Base-by-base conservation (phyloP, 1,140 invertebrate genomes). In the Steinernema feltiae region DNA sequence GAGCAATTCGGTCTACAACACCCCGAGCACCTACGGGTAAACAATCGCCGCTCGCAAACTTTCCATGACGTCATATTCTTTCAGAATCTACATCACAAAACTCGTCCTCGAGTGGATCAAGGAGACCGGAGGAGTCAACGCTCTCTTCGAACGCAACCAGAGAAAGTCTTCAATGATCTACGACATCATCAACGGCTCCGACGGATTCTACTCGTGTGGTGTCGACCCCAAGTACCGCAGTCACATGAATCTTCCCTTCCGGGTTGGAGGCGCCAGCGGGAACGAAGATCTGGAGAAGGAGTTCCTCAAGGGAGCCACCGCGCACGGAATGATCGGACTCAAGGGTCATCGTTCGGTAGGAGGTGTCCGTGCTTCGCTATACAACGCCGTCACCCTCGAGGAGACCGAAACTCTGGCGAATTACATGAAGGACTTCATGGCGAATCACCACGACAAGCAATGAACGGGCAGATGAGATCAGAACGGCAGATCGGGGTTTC, bases 341-440 rank as follows among this genome's bases (percentile, higher is more conserved):
- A 98, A 98, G 88, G 97, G 97, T 35, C 96, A 99, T 87, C 92
- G 94, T 12, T 92, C 91, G 32, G 94, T 98, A 69, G 96, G 96
- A 74, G 96, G 96, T 35, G 94, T 98, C 63, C 90, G 96, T 46
- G 94, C 92, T 21, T 97, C 95, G 0, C 88, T 97, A 0, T 98
- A 97, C 87, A 98, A 98, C 85, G 95, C 95, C 0, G 90, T 98
- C 0, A 91, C 91, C 1, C 78, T 93, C 2, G 89, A 91, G 27
- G 93, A 98, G 86, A 91, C 91, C 0, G 83, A 92, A 82, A 86
- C 87, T 76, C 88, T 99, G 77, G 91, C 90, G 1, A 88, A 90
- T 30, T 96, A 93, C 78, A 95, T 99, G 94, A 90, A 90, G 80
- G 89, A 91, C 12, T 97, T 97, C 76, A 15, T 32, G 70, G 71